These are phyloP conservation scores for Clarias gariepinus DNA, from an alignment of 2,113 vertebrate species.

Conservation along the genomic window DNA sequence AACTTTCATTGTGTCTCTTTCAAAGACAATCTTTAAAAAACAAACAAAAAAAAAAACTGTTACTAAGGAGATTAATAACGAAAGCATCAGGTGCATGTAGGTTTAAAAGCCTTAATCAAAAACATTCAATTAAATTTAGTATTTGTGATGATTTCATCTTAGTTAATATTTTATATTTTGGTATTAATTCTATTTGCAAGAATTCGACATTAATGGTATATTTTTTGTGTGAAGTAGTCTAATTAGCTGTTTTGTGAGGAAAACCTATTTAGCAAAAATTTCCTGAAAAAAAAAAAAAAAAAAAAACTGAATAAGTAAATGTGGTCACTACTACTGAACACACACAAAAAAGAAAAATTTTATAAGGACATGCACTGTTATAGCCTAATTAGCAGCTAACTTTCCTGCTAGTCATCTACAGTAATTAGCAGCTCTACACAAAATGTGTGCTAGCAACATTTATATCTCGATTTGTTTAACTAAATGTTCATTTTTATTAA, in stretches of 20 bases:
- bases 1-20: conserved; percentile 11
- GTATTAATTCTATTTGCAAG: background rate
- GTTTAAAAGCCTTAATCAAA: background rate
- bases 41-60: background rate
- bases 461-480: background rate
- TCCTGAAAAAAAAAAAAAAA: background rate
- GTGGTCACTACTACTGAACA: too few relatives aligned
- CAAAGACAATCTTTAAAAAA: background rate
- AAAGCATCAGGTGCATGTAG: background rate
- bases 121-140: background rate
- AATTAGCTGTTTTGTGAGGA: too few relatives aligned
- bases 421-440: background rate
- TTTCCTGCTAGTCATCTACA: background rate
- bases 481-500: background rate
- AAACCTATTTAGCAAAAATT: background rate
- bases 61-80: background rate
- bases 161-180: background rate
- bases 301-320: background rate
- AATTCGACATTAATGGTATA: background rate
- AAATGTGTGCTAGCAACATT: background rate
- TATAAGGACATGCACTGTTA: background rate
- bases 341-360: background rate
- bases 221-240: background rate
- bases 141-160: background rate
- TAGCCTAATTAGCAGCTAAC: background rate